Evolutionary conservation across 2,113 vertebrate genomes (phyloP).

Genomic region (Elephas maximus): DNA sequence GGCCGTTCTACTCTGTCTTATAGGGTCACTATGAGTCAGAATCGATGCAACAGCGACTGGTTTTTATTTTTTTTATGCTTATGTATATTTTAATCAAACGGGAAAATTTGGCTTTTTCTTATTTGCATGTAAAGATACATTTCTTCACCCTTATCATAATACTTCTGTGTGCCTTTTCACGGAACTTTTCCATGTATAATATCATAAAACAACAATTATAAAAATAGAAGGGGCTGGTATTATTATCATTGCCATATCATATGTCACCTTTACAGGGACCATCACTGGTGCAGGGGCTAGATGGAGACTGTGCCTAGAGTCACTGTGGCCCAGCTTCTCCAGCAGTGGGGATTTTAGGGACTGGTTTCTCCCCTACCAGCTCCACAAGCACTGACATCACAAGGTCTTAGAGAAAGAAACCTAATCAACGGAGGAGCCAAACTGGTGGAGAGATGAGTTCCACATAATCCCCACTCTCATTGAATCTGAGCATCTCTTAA

Average conservation of each 20-base stretch:
- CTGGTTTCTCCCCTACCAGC: background rate
- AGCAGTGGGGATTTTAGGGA: background rate
- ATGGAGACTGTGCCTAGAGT: background rate
- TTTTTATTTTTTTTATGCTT: background rate
- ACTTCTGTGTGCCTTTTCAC: slow-evolving; percentile 44
- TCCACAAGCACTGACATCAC: background rate
- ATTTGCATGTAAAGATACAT: slow-evolving; percentile 45
- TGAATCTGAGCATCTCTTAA: slow-evolving; percentile 74
- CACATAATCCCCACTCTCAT: slow-evolving; percentile 71
- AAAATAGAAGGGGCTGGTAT: background rate
- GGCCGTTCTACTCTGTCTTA: too few species aligned
- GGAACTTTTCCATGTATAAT: background rate
- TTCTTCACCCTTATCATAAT: background rate
- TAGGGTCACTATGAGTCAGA: too few species aligned
- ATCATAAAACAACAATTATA: slow-evolving; percentile 4
- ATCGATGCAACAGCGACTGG: too few species aligned
- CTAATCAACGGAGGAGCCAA: slow-evolving; percentile 74
- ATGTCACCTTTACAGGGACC: background rate
- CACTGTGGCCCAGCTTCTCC: background rate
- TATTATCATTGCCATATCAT: background rate
- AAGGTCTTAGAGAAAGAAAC: slow-evolving; percentile 64
- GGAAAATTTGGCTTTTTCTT: slow-evolving; percentile 36
- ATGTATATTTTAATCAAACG: slow-evolving; percentile 44
- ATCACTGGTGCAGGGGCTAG: background rate
- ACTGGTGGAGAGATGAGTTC: slow-evolving; percentile 62